Conservation (phyloP, 1,140 invertebrate species). For the Drosophila azteca region DNA sequence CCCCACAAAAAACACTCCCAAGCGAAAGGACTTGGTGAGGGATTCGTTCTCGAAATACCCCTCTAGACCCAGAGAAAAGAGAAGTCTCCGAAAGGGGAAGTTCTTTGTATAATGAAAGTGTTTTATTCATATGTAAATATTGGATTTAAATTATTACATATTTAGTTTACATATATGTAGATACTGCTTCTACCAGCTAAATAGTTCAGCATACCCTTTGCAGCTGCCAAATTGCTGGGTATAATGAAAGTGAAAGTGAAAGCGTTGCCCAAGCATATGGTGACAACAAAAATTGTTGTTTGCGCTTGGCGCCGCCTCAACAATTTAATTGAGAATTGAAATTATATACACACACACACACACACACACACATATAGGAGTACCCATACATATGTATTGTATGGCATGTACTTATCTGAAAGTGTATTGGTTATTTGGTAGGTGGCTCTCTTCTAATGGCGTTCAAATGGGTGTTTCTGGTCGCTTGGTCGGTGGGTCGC, state of each 20-base stretch:
- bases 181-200: no score
- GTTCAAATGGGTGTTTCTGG: conserved; percentile 46
- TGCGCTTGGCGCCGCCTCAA: conserved; percentile 68
- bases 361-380: no score
- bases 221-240: not conserved
- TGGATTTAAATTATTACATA: no score
- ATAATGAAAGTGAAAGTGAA: conserved; percentile 51
- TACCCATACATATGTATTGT: no score
- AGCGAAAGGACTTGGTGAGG: not conserved
- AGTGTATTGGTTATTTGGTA: conserved; percentile 2
- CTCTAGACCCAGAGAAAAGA: no score
- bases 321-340: conserved; percentile 81
- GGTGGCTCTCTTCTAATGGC: conserved; percentile 26
- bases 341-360: conserved; percentile 56
- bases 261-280: conserved; percentile 74
- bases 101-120: no score
- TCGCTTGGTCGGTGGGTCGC: conserved; percentile 10
- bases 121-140: no score
- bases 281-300: conserved; percentile 69
- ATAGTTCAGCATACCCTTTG: conserved; percentile 3
- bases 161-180: no score
- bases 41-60: not conserved
- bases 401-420: no score
- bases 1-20: conserved; percentile 24
- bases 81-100: no score